Evolutionary conservation across 2,113 vertebrate genomes (phyloP).

Genomic region (Actenoides hombroni): DNA sequence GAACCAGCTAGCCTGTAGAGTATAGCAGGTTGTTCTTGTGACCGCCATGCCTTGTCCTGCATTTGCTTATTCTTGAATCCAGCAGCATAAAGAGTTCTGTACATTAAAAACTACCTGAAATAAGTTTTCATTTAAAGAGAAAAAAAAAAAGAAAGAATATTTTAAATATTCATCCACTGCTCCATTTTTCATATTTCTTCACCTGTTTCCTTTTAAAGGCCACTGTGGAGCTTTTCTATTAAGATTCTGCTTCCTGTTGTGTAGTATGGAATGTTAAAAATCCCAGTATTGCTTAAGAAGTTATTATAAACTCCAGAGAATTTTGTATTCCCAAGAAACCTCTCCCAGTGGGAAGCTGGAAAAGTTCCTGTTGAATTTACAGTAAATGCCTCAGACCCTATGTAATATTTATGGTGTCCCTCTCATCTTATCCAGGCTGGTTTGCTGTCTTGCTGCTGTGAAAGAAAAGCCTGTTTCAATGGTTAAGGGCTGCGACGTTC

Average conservation of each 20-base stretch:
- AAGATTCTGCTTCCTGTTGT: conserved; percentile 57
- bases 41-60: not conserved
- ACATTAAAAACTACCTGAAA: not conserved
- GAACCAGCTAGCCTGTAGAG: not conserved
- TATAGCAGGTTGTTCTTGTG: not conserved
- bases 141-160: not conserved
- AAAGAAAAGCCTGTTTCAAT: conserved; percentile 43
- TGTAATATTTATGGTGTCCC: conserved; percentile 43
- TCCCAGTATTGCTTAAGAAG: conserved; percentile 4
- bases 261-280: conserved; percentile 62
- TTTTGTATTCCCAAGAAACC: conserved; percentile 48
- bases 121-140: not conserved
- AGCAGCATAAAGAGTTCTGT: not conserved
- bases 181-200: not conserved
- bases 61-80: not conserved
- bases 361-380: conserved; percentile 26
- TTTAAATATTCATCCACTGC: not conserved
- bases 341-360: conserved; percentile 49
- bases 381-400: conserved; percentile 27
- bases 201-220: conserved; percentile 48
- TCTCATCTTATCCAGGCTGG: conserved; percentile 54
- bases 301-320: conserved; percentile 37
- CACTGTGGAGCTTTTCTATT: not conserved
- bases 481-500: not conserved
- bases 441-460: conserved; percentile 32